phyloP scores from a whole-genome alignment of 2,113 vertebrate species.

The Stigmatopora argus region DNA sequence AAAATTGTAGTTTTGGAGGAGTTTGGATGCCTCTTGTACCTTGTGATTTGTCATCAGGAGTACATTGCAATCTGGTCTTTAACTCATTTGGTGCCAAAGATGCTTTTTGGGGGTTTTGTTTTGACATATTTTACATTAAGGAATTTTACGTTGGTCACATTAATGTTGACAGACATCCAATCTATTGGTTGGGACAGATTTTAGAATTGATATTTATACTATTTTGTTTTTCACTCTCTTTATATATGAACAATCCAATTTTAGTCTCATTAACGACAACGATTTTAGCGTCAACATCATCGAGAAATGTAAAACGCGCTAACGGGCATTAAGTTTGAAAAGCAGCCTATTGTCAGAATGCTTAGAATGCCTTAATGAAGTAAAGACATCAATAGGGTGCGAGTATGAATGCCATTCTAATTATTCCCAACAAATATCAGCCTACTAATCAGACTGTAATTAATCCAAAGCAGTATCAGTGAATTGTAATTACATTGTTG shows the following conservation, averaged over 20 bases:
- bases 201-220: too few species aligned
- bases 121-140: too few species aligned
- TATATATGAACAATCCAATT: not conserved
- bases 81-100: not conserved
- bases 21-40: constrained; percentile 39
- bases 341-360: not conserved
- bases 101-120: too few species aligned
- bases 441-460: constrained; percentile 63
- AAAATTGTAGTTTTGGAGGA: constrained; percentile 25
- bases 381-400: constrained; percentile 28
- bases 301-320: too few species aligned
- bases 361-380: not conserved
- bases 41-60: constrained; percentile 43
- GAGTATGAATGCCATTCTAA: constrained; percentile 54
- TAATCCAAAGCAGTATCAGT: constrained; percentile 62
- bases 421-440: constrained; percentile 61
- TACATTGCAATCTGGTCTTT: constrained; percentile 32
- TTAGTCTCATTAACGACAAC: too few species aligned
- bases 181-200: too few species aligned
- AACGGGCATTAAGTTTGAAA: not conserved
- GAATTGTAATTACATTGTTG: constrained; percentile 65
- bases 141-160: too few species aligned
- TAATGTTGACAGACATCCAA: too few species aligned
- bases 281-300: too few species aligned
- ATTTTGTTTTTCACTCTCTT: not conserved